A percentile compares a stretch with the other conserved stretches of the same genome.
These are phyloP conservation scores for Macrosiphum euphorbiae DNA, from an alignment of 2,888 invertebrate species.

Conservation along the genomic window DNA sequence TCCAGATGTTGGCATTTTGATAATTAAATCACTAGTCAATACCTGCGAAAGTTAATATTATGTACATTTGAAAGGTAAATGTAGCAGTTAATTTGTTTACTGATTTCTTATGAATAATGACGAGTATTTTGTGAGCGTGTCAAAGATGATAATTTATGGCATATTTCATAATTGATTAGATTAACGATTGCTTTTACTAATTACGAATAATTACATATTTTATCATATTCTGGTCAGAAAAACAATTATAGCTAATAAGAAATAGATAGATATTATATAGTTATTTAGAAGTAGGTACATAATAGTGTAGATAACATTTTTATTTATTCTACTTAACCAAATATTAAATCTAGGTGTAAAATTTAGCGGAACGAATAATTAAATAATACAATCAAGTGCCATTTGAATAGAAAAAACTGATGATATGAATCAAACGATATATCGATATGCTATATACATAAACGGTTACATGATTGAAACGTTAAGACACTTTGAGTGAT, in stretches of 20 bases:
- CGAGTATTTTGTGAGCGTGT: not conserved
- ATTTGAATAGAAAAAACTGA: not conserved
- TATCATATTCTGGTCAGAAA: not conserved
- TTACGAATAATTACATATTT: not conserved
- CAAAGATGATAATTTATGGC: constrained; percentile 12
- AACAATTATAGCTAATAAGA: not conserved
- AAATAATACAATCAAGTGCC: not conserved
- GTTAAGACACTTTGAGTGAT: not conserved
- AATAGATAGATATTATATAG: not conserved
- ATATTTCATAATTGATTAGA: constrained; percentile 12
- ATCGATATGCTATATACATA: not conserved
- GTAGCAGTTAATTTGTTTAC: too few species aligned
- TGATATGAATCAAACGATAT: not conserved
- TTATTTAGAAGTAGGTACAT: not conserved
- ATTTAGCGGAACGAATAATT: not conserved
- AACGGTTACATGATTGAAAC: not conserved
- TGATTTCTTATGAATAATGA: not conserved
- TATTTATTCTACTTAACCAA: not conserved
- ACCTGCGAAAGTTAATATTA: not conserved
- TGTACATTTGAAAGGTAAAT: not conserved
- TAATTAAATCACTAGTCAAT: not conserved
- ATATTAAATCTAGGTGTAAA: not conserved
- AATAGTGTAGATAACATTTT: not conserved
- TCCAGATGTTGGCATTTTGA: constrained; percentile 76
- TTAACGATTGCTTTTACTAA: not conserved